These are phyloP conservation scores for Ivindomyrus marchei DNA, from an alignment of 2,113 vertebrate species.

Conservation along the genomic window DNA sequence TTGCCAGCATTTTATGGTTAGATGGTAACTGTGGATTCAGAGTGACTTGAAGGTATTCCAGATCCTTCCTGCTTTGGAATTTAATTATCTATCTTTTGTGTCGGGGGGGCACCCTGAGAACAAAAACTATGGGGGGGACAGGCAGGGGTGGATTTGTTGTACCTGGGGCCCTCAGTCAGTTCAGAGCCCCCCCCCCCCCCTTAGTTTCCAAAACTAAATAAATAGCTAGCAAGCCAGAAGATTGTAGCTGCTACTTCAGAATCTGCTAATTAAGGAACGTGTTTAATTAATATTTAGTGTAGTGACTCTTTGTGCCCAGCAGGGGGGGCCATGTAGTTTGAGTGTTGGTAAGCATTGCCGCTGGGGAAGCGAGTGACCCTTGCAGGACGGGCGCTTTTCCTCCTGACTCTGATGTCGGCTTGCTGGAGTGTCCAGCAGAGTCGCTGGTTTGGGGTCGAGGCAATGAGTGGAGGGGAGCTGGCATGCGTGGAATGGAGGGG, in stretches of 20 bases:
- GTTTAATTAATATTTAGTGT: not conserved
- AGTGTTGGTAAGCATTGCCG: not conserved
- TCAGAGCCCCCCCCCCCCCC: not conserved
- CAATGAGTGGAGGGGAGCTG: not conserved
- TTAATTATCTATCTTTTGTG: not conserved
- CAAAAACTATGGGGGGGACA: not conserved
- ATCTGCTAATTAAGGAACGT: not conserved
- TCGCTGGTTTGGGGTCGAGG: not conserved
- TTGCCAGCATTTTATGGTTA: not conserved
- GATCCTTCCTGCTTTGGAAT: not conserved
- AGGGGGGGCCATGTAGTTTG: not conserved
- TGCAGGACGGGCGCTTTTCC: not conserved
- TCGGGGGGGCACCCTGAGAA: not conserved
- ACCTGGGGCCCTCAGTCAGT: not conserved
- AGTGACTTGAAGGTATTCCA: not conserved
- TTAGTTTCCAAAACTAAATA: not conserved
- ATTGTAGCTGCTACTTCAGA: not conserved
- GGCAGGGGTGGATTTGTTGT: not conserved
- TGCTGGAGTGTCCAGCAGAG: not conserved
- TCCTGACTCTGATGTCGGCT: not conserved
- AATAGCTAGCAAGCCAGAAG: not conserved
- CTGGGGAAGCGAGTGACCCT: not conserved
- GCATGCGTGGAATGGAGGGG: not conserved
- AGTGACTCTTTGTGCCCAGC: not conserved
- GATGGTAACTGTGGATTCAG: not conserved